Conservation (phyloP, 2,113 vertebrate genomes). For the Andinoacara biseriatus region DNA sequence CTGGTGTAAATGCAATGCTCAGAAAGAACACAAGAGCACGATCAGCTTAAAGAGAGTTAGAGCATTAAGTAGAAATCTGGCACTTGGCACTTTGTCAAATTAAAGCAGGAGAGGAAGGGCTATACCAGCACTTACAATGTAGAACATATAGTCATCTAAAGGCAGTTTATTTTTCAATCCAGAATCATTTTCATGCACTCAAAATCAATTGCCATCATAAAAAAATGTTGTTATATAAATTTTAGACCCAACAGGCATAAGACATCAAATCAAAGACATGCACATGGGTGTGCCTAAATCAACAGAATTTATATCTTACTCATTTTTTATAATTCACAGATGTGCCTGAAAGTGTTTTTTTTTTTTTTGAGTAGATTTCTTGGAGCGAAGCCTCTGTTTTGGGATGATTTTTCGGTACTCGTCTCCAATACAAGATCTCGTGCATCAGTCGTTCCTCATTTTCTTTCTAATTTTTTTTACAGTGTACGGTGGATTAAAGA, state of each 20-base stretch:
- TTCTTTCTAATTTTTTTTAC: slow-evolving; percentile 24
- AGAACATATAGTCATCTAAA: not conserved
- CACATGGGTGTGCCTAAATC: not conserved
- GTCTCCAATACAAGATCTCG: not conserved
- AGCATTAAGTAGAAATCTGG: slow-evolving; percentile 32
- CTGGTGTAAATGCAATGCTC: not conserved
- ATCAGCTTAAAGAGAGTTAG: slow-evolving; percentile 33
- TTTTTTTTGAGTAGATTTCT: not conserved
- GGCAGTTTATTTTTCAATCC: not conserved
- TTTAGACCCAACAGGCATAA: not conserved
- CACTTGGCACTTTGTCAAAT: slow-evolving; percentile 41
- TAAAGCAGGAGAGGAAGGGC: slow-evolving; percentile 18
- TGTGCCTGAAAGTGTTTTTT: slow-evolving; percentile 51
- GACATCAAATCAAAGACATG: not conserved
- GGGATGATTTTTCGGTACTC: slow-evolving; percentile 12
- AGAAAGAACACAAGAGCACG: slow-evolving; percentile 13
- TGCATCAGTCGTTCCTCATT: not conserved
- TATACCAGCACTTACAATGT: not conserved
- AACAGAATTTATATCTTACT: not conserved
- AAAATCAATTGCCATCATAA: not conserved
- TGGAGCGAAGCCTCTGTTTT: not conserved
- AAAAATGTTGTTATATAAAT: not conserved
- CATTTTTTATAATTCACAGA: slow-evolving; percentile 39
- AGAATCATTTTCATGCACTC: not conserved
- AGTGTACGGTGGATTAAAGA: not conserved